Evolutionary conservation across 2,113 vertebrate species (phyloP), one percentile per base, ranked within the genome.

Genomic region (Gnathonemus longibarbis): DNA sequence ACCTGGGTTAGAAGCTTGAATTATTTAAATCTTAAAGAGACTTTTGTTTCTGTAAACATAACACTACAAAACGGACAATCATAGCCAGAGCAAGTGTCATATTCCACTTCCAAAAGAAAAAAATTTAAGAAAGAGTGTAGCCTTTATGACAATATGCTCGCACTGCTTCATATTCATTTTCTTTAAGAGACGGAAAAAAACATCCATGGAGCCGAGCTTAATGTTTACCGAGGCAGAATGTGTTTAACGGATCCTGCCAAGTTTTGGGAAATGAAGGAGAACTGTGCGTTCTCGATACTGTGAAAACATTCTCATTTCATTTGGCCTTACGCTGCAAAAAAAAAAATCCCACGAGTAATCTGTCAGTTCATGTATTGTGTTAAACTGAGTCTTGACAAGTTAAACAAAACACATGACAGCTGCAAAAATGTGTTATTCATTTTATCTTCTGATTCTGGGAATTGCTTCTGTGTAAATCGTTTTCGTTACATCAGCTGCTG

Each of bases 351-450:
- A 50, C 5, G 48, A 86, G 45, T 50, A n/a, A 48, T 48, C 48
- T 49, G 48, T 27, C 84, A 86, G 21, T 15, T 27, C 17, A 15
- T 86, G 84, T n/a, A 48, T 50, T n/a, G 42, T 86, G 74, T 80
- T 80, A 80, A 80, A 80, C 74, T 39, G 35, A 80, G 74, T 80
- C 74, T 80, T 80, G 74, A 80, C 74, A 80, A 15, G 35, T 80
- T 80, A 80, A 80, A 80, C 48, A 48, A 85, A 85, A 86, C 84
- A 48, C 84, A 27, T 86, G 24, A 48, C 48, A 86, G 84, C 84
- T 86, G 84, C n/a, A 49, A 27, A 85, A 85, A 80, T 42, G 83
- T 85, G 83, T 45, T 85, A 85, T 85, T 85, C 84, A 27, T 86
- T 86, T 86, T 50, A 86, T 48, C 45, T 48, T 50, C 24, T 49